Conservation (phyloP, 2,888 invertebrate genomes). For the Conus canariensis region DNA sequence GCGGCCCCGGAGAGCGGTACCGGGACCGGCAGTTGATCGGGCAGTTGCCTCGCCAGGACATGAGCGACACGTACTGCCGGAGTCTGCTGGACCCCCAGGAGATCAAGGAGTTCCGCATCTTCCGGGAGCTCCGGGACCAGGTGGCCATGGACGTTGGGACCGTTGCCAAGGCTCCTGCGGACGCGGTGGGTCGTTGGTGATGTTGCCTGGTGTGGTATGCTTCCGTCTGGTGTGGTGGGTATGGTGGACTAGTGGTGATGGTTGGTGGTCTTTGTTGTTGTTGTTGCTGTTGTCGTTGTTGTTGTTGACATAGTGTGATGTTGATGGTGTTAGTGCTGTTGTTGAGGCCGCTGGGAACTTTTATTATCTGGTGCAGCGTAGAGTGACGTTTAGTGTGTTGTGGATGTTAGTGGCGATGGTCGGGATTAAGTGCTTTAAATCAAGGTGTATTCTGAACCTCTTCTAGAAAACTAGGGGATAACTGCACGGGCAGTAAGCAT, state of each 20-base stretch:
- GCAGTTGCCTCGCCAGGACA: conserved; percentile 92
- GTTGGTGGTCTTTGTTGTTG: not conserved
- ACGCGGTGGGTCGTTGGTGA: conserved; percentile 53
- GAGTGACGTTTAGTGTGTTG: too few species aligned
- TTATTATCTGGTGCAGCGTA: too few species aligned
- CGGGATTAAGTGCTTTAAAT: too few species aligned
- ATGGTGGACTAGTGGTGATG: not conserved
- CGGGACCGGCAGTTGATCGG: conserved; percentile 89
- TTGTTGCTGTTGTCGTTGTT: too few species aligned
- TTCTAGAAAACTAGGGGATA: too few species aligned
- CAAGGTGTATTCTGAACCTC: too few species aligned
- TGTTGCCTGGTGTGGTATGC: too few species aligned
- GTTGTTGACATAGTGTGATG: not conserved
- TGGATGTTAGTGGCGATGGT: too few species aligned
- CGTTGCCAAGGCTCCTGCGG: conserved; percentile 77
- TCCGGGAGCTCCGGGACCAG: conserved; percentile 95
- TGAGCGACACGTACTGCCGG: conserved; percentile 92
- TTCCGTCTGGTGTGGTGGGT: not conserved
- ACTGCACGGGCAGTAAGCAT: too few species aligned
- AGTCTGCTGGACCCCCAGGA: conserved; percentile 62
- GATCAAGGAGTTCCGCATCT: conserved; percentile 89
- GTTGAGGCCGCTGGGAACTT: too few species aligned
- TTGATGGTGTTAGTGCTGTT: not conserved
- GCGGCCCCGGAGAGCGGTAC: conserved; percentile 88
- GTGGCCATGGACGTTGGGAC: conserved; percentile 95